A percentile compares a stretch with the other conserved stretches of the same genome.
These are phyloP conservation scores for Drosophila pectinifera DNA, from an alignment of 1,140 invertebrate genomes.

Conservation along the genomic window DNA sequence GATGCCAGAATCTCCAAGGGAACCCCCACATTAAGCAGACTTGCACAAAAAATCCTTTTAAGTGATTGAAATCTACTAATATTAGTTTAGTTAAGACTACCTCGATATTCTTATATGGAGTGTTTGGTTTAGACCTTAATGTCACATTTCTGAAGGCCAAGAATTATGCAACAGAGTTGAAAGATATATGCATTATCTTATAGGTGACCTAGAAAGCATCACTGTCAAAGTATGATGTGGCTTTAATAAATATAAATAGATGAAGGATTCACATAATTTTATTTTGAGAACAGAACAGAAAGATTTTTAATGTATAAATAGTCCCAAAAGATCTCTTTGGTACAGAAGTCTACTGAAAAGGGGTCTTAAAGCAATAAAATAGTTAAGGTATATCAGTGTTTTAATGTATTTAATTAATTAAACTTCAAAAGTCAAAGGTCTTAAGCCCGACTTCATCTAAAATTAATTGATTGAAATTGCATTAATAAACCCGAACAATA, in stretches of 20 bases:
- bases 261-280: background rate
- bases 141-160: too few relatives aligned
- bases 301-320: too few relatives aligned
- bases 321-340: too few relatives aligned
- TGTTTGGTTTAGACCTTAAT: background rate
- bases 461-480: background rate
- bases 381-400: too few relatives aligned
- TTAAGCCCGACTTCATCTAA: background rate
- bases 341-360: too few relatives aligned
- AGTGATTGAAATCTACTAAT: background rate
- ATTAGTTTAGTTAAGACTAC: background rate
- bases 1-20: conserved; percentile 3
- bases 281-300: too few relatives aligned
- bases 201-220: background rate
- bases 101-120: too few relatives aligned
- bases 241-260: too few relatives aligned
- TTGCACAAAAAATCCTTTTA: background rate
- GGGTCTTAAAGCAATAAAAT: too few relatives aligned
- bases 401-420: background rate
- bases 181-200: background rate
- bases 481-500: background rate
- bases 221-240: background rate
- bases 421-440: background rate
- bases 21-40: conserved; percentile 9
- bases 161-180: conserved; percentile 7